phyloP scores from a whole-genome alignment of 2,888 invertebrate species.

The Amorpha juglandis region DNA sequence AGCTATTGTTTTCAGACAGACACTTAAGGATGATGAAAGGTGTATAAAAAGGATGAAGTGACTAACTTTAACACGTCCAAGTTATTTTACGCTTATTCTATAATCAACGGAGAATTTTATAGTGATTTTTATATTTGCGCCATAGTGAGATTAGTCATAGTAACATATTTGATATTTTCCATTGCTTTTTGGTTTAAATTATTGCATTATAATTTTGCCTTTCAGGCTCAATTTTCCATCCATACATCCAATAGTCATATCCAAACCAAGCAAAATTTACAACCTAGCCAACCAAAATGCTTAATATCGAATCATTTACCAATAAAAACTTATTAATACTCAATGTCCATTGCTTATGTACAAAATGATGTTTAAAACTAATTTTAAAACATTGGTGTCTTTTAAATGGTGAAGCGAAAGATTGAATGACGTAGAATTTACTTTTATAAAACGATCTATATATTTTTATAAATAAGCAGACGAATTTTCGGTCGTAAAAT shows the following conservation, averaged over 20 bases:
- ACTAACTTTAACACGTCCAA: too few species aligned
- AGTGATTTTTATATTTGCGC: not conserved
- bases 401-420: constrained; percentile 45
- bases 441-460: constrained; percentile 56
- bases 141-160: not conserved
- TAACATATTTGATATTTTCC: not conserved
- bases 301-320: constrained; percentile 31
- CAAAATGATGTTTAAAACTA: constrained; percentile 38
- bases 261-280: not conserved
- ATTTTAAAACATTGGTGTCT: constrained; percentile 49
- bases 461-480: constrained; percentile 62
- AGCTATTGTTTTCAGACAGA: too few species aligned
- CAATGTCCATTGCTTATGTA: constrained; percentile 42
- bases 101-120: not conserved
- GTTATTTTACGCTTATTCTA: too few species aligned
- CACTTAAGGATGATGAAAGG: too few species aligned
- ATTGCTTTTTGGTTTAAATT: not conserved
- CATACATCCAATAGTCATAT: not conserved
- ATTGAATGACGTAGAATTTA: constrained; percentile 42
- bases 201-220: not conserved
- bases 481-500: constrained; percentile 67
- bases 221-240: not conserved
- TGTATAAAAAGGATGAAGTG: too few species aligned
- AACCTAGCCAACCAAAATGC: not conserved
- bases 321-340: constrained; percentile 36